Conservation (phyloP, 2,113 vertebrate genomes). For the Eidolon helvum region DNA sequence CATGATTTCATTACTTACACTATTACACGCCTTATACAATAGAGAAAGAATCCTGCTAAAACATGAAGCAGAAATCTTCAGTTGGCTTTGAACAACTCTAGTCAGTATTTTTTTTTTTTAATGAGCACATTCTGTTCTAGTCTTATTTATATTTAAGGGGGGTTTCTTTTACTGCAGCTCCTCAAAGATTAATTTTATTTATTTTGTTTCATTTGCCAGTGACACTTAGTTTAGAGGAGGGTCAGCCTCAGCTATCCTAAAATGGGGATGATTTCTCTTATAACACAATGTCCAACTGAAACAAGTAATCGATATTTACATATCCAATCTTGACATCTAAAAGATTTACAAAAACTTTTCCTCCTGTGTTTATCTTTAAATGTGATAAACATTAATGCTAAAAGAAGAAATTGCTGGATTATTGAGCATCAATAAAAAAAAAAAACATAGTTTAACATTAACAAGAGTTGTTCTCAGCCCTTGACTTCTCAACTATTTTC, state of each 20-base stretch:
- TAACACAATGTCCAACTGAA: slow-evolving; percentile 18
- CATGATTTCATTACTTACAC: slow-evolving; percentile 70
- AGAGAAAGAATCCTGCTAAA: not conserved
- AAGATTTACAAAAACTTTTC: not conserved
- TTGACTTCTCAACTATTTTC: not conserved
- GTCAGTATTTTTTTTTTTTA: not conserved
- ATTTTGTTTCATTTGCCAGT: slow-evolving; percentile 54
- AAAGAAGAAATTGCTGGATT: not conserved
- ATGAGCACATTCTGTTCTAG: slow-evolving; percentile 78
- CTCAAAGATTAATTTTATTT: slow-evolving; percentile 71
- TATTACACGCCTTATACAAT: slow-evolving; percentile 50
- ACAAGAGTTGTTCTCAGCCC: not conserved
- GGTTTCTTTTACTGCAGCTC: slow-evolving; percentile 59
- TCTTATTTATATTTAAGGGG: slow-evolving; percentile 75
- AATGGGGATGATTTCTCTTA: not conserved
- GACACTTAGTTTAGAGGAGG: not conserved
- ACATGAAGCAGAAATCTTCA: not conserved
- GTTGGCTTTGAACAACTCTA: not conserved
- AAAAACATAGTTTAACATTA: not conserved
- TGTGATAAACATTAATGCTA: not conserved
- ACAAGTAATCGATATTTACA: not conserved
- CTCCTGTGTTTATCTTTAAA: not conserved
- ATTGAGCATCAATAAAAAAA: not conserved
- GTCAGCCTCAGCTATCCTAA: slow-evolving; percentile 43
- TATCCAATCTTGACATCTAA: not conserved